Percentiles rank a stretch among this genome's conserved stretches.
These are phyloP conservation scores for Tiliacea citrago DNA, from an alignment of 2,888 invertebrate species.

Conservation along the genomic window DNA sequence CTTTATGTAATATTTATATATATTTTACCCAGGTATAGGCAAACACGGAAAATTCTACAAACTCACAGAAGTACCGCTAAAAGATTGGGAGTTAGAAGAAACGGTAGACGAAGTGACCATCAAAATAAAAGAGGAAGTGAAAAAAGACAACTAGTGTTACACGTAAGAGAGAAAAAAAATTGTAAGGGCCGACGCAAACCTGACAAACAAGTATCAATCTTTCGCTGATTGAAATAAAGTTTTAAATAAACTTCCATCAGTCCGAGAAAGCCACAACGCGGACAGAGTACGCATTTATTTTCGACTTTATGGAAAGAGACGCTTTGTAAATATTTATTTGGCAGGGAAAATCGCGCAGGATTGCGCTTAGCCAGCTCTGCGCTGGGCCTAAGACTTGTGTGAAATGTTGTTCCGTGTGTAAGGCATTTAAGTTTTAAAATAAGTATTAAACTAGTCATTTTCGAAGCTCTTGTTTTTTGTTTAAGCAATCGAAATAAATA, in stretches of 20 bases:
- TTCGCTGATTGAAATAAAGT: background rate
- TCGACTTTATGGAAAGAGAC: background rate
- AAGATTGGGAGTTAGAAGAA: slow-evolving; percentile 92
- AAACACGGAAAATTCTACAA: slow-evolving; percentile 92
- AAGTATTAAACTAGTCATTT: slow-evolving; percentile 55
- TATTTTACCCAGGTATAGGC: slow-evolving; percentile 87
- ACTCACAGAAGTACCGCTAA: slow-evolving; percentile 90
- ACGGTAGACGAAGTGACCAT: slow-evolving; percentile 75
- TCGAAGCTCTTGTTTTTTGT: background rate
- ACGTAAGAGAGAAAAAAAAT: background rate
- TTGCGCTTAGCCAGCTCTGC: background rate
- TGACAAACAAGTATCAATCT: slow-evolving; percentile 6
- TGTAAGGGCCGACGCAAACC: background rate
- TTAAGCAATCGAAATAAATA: slow-evolving; percentile 2
- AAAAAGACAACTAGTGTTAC: slow-evolving; percentile 18
- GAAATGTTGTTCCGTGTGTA: slow-evolving; percentile 28
- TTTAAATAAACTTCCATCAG: background rate
- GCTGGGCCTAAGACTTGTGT: background rate
- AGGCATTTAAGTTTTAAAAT: slow-evolving; percentile 43
- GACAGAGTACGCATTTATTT: background rate
- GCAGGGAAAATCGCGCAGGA: background rate
- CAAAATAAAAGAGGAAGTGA: slow-evolving; percentile 42
- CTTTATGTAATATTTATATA: too few relatives aligned
- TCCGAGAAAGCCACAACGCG: background rate
- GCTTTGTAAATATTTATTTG: background rate